A percentile compares a stretch with the other conserved stretches of the same genome.
Conservation (phyloP, 2,888 invertebrate genomes). For the Tipula confusa region DNA sequence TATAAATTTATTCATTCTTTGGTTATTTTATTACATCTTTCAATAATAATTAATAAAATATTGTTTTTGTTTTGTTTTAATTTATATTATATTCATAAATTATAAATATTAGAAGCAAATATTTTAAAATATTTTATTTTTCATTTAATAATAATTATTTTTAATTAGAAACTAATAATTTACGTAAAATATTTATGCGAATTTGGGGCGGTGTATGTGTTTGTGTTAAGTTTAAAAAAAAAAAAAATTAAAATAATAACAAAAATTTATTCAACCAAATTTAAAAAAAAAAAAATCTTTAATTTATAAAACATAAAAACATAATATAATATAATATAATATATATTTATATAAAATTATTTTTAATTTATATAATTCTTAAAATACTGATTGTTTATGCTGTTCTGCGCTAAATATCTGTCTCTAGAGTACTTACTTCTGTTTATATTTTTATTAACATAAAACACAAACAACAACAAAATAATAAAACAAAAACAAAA, state of each 20-base stretch:
- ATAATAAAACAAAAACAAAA: background rate
- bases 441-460: background rate
- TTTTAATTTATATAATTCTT: background rate
- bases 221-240: background rate
- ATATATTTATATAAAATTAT: background rate
- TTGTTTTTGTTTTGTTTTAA: background rate
- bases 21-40: slow-evolving; percentile 14
- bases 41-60: slow-evolving; percentile 12
- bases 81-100: background rate
- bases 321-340: background rate
- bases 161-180: background rate
- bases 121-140: background rate
- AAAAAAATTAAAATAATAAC: background rate
- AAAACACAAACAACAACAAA: too few relatives aligned
- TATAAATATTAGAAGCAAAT: slow-evolving; percentile 17
- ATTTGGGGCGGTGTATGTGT: background rate
- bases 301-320: slow-evolving; percentile 17
- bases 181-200: too few relatives aligned
- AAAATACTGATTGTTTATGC: slow-evolving; percentile 20
- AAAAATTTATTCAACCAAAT: background rate
- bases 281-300: background rate
- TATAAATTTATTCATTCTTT: background rate
- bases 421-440: background rate
- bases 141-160: background rate
- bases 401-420: slow-evolving; percentile 25